Percentiles rank a stretch among this genome's conserved stretches.
phyloP scores from a whole-genome alignment of 2,113 vertebrate genomes.

The Platycercus adscitus region DNA sequence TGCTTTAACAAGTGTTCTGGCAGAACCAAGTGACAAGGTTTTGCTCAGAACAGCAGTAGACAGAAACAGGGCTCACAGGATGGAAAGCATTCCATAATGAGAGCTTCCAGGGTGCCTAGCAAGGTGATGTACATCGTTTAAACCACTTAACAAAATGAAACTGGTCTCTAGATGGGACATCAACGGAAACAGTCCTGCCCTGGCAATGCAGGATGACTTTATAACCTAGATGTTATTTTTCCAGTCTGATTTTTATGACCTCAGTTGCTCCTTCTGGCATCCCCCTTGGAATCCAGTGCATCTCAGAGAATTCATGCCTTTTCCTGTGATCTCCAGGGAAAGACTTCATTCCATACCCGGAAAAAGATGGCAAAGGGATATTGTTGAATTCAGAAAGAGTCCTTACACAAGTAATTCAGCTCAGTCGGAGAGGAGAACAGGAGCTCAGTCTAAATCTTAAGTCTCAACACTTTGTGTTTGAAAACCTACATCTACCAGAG shows the following conservation, averaged over 20 bases:
- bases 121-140: not conserved
- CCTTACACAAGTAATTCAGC: not conserved
- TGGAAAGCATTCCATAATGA: not conserved
- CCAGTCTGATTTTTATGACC: slow-evolving; percentile 13
- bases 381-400: not conserved
- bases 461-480: not conserved
- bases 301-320: not conserved
- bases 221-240: not conserved
- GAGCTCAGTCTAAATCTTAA: not conserved
- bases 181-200: not conserved
- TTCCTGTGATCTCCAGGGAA: not conserved
- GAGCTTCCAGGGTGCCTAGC: not conserved
- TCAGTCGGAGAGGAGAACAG: not conserved
- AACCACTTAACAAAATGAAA: not conserved
- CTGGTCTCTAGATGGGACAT: not conserved
- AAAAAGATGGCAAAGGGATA: not conserved
- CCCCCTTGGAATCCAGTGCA: not conserved
- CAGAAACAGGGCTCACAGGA: not conserved
- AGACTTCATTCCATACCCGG: not conserved
- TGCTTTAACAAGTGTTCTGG: not conserved
- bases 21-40: not conserved
- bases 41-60: not conserved
- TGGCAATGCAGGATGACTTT: not conserved
- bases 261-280: slow-evolving; percentile 22
- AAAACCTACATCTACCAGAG: not conserved